phyloP scores from a whole-genome alignment of 2,888 invertebrate genomes.

The Agrypnus murinus region DNA sequence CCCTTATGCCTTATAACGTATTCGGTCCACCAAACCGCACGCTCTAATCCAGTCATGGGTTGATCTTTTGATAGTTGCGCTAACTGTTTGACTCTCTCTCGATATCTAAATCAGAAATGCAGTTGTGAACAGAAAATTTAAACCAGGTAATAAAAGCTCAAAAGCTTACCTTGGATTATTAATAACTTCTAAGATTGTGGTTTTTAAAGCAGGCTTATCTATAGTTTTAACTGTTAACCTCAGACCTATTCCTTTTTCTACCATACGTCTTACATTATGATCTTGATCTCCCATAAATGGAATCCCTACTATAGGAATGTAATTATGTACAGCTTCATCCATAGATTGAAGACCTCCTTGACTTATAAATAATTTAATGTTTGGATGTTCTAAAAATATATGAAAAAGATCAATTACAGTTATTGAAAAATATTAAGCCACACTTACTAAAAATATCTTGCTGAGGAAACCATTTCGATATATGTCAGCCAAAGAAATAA shows the following conservation, averaged over 20 bases:
- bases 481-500: too few species aligned
- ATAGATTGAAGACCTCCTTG: neutral
- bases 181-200: neutral
- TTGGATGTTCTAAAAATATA: constrained; percentile 62
- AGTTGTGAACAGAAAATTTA: too few species aligned
- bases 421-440: neutral
- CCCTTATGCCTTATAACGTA: constrained; percentile 21
- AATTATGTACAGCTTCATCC: neutral
- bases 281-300: neutral
- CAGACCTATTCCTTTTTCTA: neutral
- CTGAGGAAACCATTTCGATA: constrained; percentile 11
- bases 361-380: neutral
- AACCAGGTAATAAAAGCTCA: too few species aligned
- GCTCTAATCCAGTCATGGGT: constrained; percentile 30
- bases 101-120: constrained; percentile 9
- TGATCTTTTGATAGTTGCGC: constrained; percentile 11
- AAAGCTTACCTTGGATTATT: neutral
- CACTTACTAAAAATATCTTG: constrained; percentile 5
- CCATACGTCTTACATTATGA: neutral
- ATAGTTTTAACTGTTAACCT: neutral
- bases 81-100: neutral
- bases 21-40: constrained; percentile 23
- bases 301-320: neutral
- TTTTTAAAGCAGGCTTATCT: neutral
- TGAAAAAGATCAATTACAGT: too few species aligned